Evolutionary conservation across 2,113 vertebrate genomes (phyloP).

Genomic region (Uropsilus gracilis): DNA sequence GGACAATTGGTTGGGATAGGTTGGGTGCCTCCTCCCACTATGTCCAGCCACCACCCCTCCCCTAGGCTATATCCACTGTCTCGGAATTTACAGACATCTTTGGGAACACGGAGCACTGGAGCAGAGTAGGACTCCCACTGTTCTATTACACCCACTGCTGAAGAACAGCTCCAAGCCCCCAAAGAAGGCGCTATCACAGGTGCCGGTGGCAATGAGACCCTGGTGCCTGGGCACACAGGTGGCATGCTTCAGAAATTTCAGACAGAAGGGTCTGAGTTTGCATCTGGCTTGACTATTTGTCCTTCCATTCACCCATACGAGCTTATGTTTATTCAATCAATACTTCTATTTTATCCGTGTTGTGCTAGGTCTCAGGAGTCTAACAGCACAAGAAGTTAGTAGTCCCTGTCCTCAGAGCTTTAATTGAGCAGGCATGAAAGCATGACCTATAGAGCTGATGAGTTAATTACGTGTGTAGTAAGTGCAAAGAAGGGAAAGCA

Average conservation of each 20-base stretch:
- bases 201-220: fast-evolving
- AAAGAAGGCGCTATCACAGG: neutral
- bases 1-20: neutral
- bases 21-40: neutral
- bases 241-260: neutral
- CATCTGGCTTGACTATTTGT: neutral
- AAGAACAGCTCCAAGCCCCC: neutral
- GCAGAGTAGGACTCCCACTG: neutral
- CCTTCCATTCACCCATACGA: neutral
- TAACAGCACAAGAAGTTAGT: fast-evolving
- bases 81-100: neutral
- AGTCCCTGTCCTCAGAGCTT: neutral
- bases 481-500: neutral
- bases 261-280: neutral
- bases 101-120: neutral
- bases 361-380: neutral
- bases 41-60: neutral
- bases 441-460: neutral
- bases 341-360: neutral
- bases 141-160: neutral
- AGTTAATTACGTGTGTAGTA: neutral
- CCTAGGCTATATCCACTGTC: neutral
- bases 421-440: neutral
- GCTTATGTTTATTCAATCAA: neutral
- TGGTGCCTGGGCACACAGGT: neutral